Conservation (phyloP, 2,888 invertebrate species). For the Dicycla oo region DNA sequence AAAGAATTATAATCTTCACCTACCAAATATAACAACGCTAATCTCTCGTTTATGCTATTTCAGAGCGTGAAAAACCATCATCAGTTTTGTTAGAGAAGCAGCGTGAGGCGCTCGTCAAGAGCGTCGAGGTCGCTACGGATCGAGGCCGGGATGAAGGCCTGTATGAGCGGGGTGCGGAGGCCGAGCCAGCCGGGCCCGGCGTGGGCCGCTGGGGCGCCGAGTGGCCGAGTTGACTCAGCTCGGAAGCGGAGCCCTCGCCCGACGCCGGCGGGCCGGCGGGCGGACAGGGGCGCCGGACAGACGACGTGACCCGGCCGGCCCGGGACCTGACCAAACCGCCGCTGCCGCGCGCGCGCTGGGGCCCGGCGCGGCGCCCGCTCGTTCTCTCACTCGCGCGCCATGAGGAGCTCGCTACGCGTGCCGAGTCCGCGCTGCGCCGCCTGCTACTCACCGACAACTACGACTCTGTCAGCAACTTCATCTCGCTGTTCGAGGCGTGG, state of each 20-base stretch:
- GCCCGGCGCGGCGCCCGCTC: constrained; percentile 71
- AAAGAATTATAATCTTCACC: too few relatives aligned
- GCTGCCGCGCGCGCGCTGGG: constrained; percentile 92
- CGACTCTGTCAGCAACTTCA: constrained; percentile 96
- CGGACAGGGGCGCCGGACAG: constrained; percentile 77
- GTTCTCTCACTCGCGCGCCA: constrained; percentile 89
- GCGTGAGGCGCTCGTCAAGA: constrained; percentile 91
- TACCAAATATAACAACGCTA: neutral
- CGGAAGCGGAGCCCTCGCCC: constrained; percentile 78
- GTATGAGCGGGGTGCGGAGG: constrained; percentile 84
- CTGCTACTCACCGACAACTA: constrained; percentile 96
- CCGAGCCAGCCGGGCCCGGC: constrained; percentile 92
- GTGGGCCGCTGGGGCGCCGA: constrained; percentile 98
- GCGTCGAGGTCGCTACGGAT: constrained; percentile 85
- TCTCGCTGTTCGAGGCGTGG: constrained; percentile 92
- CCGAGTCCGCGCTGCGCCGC: constrained; percentile 95
- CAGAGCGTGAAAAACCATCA: constrained; percentile 94
- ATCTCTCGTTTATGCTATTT: constrained; percentile 57
- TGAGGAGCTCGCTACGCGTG: constrained; percentile 94
- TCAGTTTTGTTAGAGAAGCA: constrained; percentile 92
- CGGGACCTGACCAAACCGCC: constrained; percentile 92
- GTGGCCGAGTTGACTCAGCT: constrained; percentile 99
- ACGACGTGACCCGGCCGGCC: constrained; percentile 77
- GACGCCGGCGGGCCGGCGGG: constrained; percentile 76
- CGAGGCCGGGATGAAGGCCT: constrained; percentile 76